Conservation (phyloP, 2,113 vertebrate genomes). For the Chaetura pelagica region DNA sequence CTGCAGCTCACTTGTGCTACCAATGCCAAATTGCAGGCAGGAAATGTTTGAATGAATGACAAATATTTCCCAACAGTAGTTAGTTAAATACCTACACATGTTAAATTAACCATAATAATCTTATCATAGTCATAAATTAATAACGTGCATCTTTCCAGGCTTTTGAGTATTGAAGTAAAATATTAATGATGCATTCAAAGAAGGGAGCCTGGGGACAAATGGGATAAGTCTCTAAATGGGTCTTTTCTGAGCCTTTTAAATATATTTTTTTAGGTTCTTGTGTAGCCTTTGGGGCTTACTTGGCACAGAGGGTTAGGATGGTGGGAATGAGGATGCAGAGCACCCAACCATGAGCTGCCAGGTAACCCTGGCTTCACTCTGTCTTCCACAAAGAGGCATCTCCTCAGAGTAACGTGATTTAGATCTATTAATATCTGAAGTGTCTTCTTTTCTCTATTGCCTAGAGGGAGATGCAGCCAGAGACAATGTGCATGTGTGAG, state of each 20-base stretch:
- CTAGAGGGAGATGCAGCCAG: background rate
- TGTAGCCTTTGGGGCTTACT: background rate
- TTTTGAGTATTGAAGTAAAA: constrained; percentile 15
- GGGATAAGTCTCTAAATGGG: background rate
- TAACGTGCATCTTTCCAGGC: background rate
- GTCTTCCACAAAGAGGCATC: fast-evolving
- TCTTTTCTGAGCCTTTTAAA: background rate
- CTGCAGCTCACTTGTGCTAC: background rate
- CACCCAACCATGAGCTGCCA: background rate
- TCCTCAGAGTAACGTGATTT: background rate
- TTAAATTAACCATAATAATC: constrained; percentile 53
- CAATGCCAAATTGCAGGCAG: constrained; percentile 29
- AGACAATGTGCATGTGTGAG: fast-evolving
- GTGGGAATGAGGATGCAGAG: background rate
- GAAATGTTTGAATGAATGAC: constrained; percentile 31
- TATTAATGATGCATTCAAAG: background rate
- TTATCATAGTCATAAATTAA: constrained; percentile 43
- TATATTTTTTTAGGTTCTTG: background rate
- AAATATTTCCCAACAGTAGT: constrained; percentile 56
- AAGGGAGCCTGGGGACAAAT: background rate
- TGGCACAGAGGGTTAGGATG: fast-evolving
- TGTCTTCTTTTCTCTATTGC: background rate
- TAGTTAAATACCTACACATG: constrained; percentile 43
- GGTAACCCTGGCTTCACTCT: background rate
- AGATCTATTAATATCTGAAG: background rate